These are phyloP conservation scores for Perdita meconis DNA, from an alignment of 2,888 invertebrate species.

Conservation along the genomic window DNA sequence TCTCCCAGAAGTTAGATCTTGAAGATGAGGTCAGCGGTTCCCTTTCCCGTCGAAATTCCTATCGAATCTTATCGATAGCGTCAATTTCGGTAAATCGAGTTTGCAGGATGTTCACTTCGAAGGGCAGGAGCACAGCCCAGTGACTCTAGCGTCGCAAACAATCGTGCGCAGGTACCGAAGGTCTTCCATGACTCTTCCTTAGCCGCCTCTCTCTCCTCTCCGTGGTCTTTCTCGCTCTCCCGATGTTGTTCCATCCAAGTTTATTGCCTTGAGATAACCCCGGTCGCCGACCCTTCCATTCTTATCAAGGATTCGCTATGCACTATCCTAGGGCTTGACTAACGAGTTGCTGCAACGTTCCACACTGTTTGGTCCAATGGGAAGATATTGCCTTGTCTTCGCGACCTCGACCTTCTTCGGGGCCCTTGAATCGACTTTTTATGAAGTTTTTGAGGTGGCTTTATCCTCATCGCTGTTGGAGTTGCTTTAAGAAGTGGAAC, in stretches of 20 bases:
- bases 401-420: conserved; percentile 62
- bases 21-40: conserved; percentile 3
- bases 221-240: conserved; percentile 44
- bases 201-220: conserved; percentile 21
- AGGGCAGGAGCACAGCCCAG: conserved; percentile 40
- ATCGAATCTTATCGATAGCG: conserved; percentile 49
- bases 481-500: not conserved
- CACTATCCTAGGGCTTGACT: conserved; percentile 78
- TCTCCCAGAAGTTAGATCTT: not conserved
- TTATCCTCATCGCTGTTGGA: not conserved
- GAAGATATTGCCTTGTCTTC: conserved; percentile 63
- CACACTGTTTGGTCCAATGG: conserved; percentile 68
- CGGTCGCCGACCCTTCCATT: conserved; percentile 75
- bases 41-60: conserved; percentile 48
- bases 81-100: conserved; percentile 70
- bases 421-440: conserved; percentile 11
- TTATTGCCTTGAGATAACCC: conserved; percentile 82
- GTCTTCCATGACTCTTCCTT: conserved; percentile 65
- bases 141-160: conserved; percentile 67
- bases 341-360: conserved; percentile 77
- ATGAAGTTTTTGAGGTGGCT: conserved; percentile 22
- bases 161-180: conserved; percentile 57
- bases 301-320: conserved; percentile 80
- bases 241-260: conserved; percentile 80
- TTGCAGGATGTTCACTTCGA: conserved; percentile 46